A percentile compares a stretch with the other conserved stretches of the same genome.
Conservation (phyloP, 2,888 invertebrate genomes). For the Epirrhoe tristata region DNA sequence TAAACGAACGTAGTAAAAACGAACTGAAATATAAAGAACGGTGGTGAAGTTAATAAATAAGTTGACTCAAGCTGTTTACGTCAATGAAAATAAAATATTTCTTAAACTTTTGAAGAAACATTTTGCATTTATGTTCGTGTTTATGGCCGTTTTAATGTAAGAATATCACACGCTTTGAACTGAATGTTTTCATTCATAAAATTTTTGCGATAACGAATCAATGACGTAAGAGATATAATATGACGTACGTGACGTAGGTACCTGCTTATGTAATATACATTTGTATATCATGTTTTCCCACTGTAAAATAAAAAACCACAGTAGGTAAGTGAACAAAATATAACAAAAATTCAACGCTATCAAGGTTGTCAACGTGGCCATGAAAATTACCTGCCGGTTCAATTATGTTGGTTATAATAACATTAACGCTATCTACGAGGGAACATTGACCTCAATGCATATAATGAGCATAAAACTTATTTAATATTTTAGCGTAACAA, state of each 20-base stretch:
- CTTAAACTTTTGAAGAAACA: not conserved
- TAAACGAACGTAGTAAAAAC: constrained; percentile 38
- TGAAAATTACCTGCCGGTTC: constrained; percentile 21
- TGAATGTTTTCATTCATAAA: not conserved
- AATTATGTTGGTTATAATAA: constrained; percentile 17
- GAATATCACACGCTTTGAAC: not conserved
- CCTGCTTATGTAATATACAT: not conserved
- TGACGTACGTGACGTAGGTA: too few species aligned
- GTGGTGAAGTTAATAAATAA: not conserved
- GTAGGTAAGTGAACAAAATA: not conserved
- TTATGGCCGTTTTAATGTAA: not conserved
- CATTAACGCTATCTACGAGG: constrained; percentile 6
- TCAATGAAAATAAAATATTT: not conserved
- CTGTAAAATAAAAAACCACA: too few species aligned
- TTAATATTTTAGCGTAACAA: constrained; percentile 36
- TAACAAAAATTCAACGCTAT: not conserved
- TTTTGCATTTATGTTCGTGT: not conserved
- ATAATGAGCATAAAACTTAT: constrained; percentile 6
- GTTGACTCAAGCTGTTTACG: constrained; percentile 4
- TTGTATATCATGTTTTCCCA: too few species aligned
- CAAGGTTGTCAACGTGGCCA: constrained; percentile 16
- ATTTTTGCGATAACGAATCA: not conserved
- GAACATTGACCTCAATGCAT: constrained; percentile 45
- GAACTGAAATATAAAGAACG: constrained; percentile 1
- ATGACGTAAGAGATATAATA: not conserved